Conservation (phyloP, 1,140 invertebrate species). For the Aphelenchoides fujianensis region DNA sequence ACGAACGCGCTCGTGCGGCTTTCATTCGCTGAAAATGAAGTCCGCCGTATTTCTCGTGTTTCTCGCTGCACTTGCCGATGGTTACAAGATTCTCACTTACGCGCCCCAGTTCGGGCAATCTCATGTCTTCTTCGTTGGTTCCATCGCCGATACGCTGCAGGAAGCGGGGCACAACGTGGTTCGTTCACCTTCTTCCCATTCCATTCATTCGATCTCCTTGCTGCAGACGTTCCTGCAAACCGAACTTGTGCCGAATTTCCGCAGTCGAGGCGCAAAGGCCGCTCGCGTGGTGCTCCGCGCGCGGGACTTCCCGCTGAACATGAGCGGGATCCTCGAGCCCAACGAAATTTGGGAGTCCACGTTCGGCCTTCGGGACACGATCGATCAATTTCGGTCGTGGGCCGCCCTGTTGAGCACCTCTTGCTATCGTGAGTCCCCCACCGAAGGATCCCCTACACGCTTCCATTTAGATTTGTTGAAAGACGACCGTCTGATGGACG, state of each 20-base stretch:
- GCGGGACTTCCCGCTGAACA: background rate
- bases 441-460: background rate
- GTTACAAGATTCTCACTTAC: background rate
- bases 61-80: background rate
- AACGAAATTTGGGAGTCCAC: background rate
- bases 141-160: background rate
- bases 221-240: background rate
- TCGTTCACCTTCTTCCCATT: background rate
- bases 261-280: background rate
- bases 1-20: too few relatives aligned
- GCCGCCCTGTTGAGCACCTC: background rate
- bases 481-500: constrained; percentile 4
- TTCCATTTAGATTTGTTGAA: constrained; percentile 3
- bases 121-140: constrained; percentile 19
- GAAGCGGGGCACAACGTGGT: constrained; percentile 18
- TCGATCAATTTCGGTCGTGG: background rate
- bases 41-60: background rate
- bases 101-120: background rate
- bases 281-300: background rate
- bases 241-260: background rate
- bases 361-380: background rate
- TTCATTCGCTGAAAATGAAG: too few relatives aligned
- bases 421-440: constrained; percentile 19
- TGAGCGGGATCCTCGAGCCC: background rate
- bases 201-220: background rate